Base-by-base conservation (phyloP, 2,888 invertebrate genomes). In the Drosophila quinaria region DNA sequence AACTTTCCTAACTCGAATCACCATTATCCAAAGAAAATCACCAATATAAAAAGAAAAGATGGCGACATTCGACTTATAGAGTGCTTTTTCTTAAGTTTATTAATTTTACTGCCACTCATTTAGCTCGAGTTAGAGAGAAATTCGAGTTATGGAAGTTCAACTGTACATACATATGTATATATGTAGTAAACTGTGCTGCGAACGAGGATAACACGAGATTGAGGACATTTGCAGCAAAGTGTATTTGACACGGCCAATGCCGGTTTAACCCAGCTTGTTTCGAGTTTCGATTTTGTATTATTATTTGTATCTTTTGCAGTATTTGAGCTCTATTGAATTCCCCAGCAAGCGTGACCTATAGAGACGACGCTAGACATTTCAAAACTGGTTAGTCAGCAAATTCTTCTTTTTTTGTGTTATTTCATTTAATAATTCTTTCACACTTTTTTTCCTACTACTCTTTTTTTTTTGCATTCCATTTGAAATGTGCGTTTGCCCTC, bases 401-500 rank as follows among this genome's bases (percentile, higher is more conserved):
- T 19, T 6, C 11, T 25, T 1, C 8, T 25, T 29, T 29, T 42
- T 55, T 10, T 29, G 25, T 11, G 29, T 29, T 55, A 19, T 19
- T 33, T 42, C 39, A 51, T 61, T 49, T 33, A 19, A 50, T 50
- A 50, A 35, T n/a, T 33, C 4, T 44, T 62, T 13, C 15, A 50
- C 37, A 29, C 29, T 35, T 35, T 13, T 41, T 41, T 54, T 46
- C 11, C 10, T 11, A 3, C 15, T 25, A 6, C 25, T 25, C 1
- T 15, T 19, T 31, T 19, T n/a, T 37, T 62, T 62, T 56, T 58
- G 59, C 51, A 73, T 65, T 72, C 50, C 50, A 47, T 37, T 17
- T 17, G 3, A 31, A 69, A 69, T 60, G 22, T 69, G 60, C 49
- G 59, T 68, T 52, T 59, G 31, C 3, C 50, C 41, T 19, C 31